These are phyloP conservation scores for Drosophila mercatorum DNA, from an alignment of 2,888 invertebrate genomes.

Conservation along the genomic window DNA sequence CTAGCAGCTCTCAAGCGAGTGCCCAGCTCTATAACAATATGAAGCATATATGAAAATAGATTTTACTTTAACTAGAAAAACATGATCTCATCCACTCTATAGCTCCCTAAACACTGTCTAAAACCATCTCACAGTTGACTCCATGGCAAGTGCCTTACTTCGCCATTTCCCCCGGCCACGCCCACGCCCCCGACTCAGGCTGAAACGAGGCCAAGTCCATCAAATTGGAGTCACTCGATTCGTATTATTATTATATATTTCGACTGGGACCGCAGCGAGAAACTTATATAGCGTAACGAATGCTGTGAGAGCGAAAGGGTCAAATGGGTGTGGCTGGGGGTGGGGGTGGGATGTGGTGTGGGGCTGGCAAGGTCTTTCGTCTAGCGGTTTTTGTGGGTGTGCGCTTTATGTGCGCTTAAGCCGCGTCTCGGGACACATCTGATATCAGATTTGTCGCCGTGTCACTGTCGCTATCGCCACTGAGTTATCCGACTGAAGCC, in stretches of 20 bases:
- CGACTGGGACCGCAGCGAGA: slow-evolving; percentile 45
- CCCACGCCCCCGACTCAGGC: no score
- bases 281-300: slow-evolving; percentile 54
- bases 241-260: slow-evolving; percentile 14
- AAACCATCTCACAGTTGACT: neutral
- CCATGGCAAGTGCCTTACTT: no score
- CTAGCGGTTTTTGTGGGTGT: slow-evolving; percentile 50
- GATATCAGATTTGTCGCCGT: slow-evolving; percentile 72
- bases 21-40: no score
- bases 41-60: no score
- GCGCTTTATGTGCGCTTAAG: slow-evolving; percentile 67
- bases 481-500: neutral
- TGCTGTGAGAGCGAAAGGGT: slow-evolving; percentile 44
- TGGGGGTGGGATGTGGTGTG: neutral
- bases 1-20: no score
- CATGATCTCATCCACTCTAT: no score
- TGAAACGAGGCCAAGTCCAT: neutral
- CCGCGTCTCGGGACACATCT: slow-evolving; percentile 71
- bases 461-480: slow-evolving; percentile 47
- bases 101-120: no score
- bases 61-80: no score
- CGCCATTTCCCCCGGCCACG: no score
- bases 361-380: neutral
- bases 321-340: neutral
- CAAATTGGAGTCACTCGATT: slow-evolving; percentile 13